Conservation (phyloP, 2,888 invertebrate genomes). For the Globia sparganii region DNA sequence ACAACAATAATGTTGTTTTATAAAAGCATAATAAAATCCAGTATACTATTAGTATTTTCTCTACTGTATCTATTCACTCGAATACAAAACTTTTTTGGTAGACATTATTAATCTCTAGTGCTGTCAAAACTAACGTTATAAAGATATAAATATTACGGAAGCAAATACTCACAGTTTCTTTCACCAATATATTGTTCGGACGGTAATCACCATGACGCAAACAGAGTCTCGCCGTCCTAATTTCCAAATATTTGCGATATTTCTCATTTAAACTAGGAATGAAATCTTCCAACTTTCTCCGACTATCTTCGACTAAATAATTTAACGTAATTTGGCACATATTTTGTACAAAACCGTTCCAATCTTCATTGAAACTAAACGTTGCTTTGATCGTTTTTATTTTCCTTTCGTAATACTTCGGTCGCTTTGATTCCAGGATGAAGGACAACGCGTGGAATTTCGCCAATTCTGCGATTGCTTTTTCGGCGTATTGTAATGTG, state of each 20-base stretch:
- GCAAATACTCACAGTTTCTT: conserved; percentile 67
- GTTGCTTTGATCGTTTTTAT: conserved; percentile 62
- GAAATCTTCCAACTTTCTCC: conserved; percentile 59
- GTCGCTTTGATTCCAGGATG: conserved; percentile 69
- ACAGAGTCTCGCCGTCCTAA: conserved; percentile 57
- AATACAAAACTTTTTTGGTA: neutral
- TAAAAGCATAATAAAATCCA: neutral
- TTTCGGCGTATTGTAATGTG: conserved; percentile 70
- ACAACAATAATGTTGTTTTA: neutral
- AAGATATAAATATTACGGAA: neutral
- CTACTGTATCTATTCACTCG: neutral
- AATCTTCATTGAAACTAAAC: conserved; percentile 59
- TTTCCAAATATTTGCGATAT: conserved; percentile 61
- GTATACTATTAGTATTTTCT: neutral
- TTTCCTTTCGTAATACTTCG: conserved; percentile 72
- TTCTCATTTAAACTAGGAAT: conserved; percentile 61
- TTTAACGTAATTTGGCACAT: conserved; percentile 58
- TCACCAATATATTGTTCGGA: conserved; percentile 71
- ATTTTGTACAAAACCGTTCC: conserved; percentile 63
- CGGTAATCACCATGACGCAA: conserved; percentile 75
- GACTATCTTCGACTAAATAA: conserved; percentile 63
- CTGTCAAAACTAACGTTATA: neutral
- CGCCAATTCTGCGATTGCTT: conserved; percentile 73
- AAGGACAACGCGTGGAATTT: conserved; percentile 77
- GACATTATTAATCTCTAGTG: neutral